Percentiles rank a stretch among this genome's conserved stretches.
Conservation (phyloP, 2,797 vertebrate genomes). For the Benthosema pterotum region DNA sequence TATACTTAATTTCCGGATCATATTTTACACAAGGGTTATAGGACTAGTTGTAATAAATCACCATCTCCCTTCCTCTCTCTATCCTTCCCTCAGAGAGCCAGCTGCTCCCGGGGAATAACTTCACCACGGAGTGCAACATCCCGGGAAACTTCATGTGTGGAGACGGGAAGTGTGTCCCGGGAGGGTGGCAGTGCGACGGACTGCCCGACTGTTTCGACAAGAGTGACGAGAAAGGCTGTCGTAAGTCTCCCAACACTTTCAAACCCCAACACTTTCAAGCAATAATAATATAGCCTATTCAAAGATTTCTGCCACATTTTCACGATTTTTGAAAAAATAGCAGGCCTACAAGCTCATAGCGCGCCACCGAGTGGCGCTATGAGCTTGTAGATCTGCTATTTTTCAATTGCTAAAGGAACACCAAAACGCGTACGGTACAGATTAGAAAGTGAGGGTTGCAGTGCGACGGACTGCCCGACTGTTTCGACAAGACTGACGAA, state of each 20-base stretch:
- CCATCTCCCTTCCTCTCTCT: slow-evolving; percentile 9
- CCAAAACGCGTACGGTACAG: too few species aligned
- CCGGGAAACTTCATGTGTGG: slow-evolving; percentile 97
- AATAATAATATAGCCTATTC: too few species aligned
- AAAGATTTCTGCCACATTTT: too few species aligned
- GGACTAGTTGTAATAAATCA: slow-evolving; percentile 34
- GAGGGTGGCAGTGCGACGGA: slow-evolving; percentile 92
- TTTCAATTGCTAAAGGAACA: too few species aligned
- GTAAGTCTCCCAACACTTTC: slow-evolving; percentile 81
- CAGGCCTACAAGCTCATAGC: too few species aligned
- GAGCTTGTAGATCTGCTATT: too few species aligned
- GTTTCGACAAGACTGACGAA: slow-evolving; percentile 95
- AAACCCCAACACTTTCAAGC: too few species aligned
- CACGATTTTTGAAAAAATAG: too few species aligned
- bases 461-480: slow-evolving; percentile 91
- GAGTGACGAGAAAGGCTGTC: slow-evolving; percentile 94
- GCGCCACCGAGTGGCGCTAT: too few species aligned
- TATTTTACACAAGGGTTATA: too few species aligned
- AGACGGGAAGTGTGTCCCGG: slow-evolving; percentile 91
- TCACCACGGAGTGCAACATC: slow-evolving; percentile 95
- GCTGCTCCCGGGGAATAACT: slow-evolving; percentile 93
- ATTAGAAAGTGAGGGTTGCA: slow-evolving; percentile 93
- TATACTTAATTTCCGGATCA: too few species aligned
- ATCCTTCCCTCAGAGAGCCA: slow-evolving; percentile 85
- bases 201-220: slow-evolving; percentile 92